phyloP scores from a whole-genome alignment of 2,113 vertebrate species.

The Tachycineta bicolor region DNA sequence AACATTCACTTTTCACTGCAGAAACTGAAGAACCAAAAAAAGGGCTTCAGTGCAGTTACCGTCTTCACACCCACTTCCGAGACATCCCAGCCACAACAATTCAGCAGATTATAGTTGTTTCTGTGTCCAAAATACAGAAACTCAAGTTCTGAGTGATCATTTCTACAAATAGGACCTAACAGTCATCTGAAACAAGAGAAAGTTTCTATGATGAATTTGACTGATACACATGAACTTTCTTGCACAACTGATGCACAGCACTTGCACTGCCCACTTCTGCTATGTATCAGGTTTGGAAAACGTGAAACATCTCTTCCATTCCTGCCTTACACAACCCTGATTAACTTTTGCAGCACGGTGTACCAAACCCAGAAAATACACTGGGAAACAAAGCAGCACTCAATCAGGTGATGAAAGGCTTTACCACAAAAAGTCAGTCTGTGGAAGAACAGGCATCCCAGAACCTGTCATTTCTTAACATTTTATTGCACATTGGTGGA shows the following conservation, averaged over 20 bases:
- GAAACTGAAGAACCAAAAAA: not conserved
- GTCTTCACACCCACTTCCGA: fast-evolving
- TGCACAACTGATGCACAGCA: not conserved
- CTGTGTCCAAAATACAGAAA: not conserved
- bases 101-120: not conserved
- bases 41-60: not conserved
- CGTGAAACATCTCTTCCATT: not conserved
- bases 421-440: not conserved
- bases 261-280: not conserved
- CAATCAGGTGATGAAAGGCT: not conserved
- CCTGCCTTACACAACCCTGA: not conserved
- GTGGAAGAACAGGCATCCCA: not conserved
- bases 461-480: not conserved
- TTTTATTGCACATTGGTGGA: fast-evolving
- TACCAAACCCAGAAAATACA: not conserved
- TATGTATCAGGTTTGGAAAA: not conserved
- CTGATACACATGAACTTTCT: not conserved
- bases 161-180: not conserved
- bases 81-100: not conserved
- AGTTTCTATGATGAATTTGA: not conserved
- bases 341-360: not conserved
- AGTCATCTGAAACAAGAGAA: not conserved
- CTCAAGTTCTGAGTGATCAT: not conserved
- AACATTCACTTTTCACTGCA: not conserved
- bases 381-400: not conserved